Base-by-base conservation (phyloP, 92 coral and sea anemone genomes). In the Plumapathes pennacea region DNA sequence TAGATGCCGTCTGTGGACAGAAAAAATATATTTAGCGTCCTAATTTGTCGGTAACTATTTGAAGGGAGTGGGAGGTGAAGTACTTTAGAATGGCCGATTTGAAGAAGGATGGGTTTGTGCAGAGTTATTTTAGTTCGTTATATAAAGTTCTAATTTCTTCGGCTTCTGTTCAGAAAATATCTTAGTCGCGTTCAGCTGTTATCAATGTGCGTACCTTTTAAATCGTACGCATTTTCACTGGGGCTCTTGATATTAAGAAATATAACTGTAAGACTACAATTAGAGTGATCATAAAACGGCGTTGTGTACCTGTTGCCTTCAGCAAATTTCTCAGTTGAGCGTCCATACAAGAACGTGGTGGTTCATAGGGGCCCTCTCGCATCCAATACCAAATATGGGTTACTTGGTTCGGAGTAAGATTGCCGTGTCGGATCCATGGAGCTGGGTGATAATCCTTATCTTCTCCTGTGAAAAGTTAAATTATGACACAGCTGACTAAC, bases 331-430 rank as follows among this genome's bases (percentile, higher is more conserved):
- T 64, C 11, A 36, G 14, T 54, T 63, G 76, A 10, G 76, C 28
- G 3, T 76, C 80, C 71, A 62, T 38, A 64, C 89, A 83, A 1
- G 89, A 83, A 0, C 56, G 25, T 23, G 84, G 75, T 5, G 46
- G 47, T 25, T 28, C 39, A 17, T 7, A 55, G 37, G 39, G 30
- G 38, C 66, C 76, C 57, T 83, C 90, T 52, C 85, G 58, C 52
- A 83, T 51, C 90, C 90, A 83, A 36, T 83, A 83, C 90, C 90
- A 83, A 39, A 83, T 83, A 42, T 78, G 50, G 28, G 50, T 77
- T 21, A 64, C 59, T 19, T 84, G 90, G 32, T 78, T 79, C 52
- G 71, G 70, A 14, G 77, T 81, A 34, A 61, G 69, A 11, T 83
- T 77, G 11, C 59, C 60, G 12, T 62, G 74, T 30, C 71, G 64